Base-by-base conservation (phyloP, 2,797 vertebrate species). In the Myiothlypis chrysogaster region DNA sequence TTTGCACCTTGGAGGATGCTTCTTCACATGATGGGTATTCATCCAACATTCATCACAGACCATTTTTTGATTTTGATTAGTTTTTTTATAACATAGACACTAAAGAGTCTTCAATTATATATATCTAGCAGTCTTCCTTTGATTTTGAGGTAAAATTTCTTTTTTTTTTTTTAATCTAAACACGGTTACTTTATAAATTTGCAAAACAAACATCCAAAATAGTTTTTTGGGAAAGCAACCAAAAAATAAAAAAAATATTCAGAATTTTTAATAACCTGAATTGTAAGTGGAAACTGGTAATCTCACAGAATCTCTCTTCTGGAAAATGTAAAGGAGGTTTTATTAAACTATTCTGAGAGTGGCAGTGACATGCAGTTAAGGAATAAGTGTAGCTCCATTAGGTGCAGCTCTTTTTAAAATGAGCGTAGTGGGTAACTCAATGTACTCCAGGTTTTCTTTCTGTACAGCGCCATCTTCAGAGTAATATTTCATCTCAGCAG, bases 401-500 rank as follows among this genome's bases (percentile, higher is more conserved):
- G 59, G n/a, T 49, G 32, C 18, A 50, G 4, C 16, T 60, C 22
- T 35, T 94, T 87, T 47, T 56, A 87, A 81, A 92, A 53, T 3
- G 1, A 87, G 5, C 21, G 8, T 19, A 73, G 12, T 22, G 12
- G 25, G n/a, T 44, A 57, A 75, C 17, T 23, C 63, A 79, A 76
- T 68, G 49, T 93, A 52, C 50, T 89, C 28, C 37, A 82, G 28
- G n/a, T 80, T 95, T 92, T 72, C 53, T 61, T 88, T 91, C 94
- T 80, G 47, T 68, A 77, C 30, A 93, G 49, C 1, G 2, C 72
- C 88, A 93, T 96, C 95, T 96, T 97, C 85, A 88, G 56, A 71
- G 73, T 59, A 89, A 97, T 94, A 80, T 43, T 96, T 97, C 83
- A 95, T 69, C 85, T 92, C 85, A 92, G 56, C 87, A 94, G 32